Conservation (phyloP, 2,888 invertebrate species). For the Conus canariensis region DNA sequence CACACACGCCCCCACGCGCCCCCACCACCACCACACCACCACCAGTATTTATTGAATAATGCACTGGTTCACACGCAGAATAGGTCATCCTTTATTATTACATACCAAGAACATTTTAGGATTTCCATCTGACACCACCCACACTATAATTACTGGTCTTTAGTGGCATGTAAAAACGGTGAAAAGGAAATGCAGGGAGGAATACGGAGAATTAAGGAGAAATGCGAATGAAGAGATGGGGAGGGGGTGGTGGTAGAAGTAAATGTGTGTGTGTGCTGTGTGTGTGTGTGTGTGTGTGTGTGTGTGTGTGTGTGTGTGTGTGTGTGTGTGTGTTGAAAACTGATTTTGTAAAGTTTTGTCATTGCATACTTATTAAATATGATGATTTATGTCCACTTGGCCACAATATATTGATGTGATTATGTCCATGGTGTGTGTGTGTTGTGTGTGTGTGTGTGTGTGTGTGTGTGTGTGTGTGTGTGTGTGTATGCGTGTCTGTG, state of each 20-base stretch:
- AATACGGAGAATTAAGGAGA: not conserved
- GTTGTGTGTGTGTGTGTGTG: not conserved
- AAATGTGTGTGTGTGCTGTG: not conserved
- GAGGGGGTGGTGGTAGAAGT: not conserved
- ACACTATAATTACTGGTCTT: too few species aligned
- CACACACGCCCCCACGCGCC: too few species aligned
- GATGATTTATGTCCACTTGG: too few species aligned
- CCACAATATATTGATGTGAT: not conserved
- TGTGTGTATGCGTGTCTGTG: not conserved
- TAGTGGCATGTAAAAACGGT: too few species aligned
- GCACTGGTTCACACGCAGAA: too few species aligned
- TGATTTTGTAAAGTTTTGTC: too few species aligned
- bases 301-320: constrained; percentile 18
- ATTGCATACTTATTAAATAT: too few species aligned
- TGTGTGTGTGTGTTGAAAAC: not conserved
- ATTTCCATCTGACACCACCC: too few species aligned
- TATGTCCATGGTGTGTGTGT: not conserved
- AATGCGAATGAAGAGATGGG: too few species aligned
- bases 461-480: constrained; percentile 19
- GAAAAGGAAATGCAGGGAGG: not conserved
- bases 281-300: not conserved
- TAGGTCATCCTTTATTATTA: too few species aligned
- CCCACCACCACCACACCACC: not conserved
- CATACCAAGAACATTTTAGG: too few species aligned
- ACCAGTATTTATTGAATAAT: too few species aligned